These are phyloP conservation scores for Oryzias woworae DNA, from an alignment of 2,113 vertebrate genomes.

Conservation along the genomic window DNA sequence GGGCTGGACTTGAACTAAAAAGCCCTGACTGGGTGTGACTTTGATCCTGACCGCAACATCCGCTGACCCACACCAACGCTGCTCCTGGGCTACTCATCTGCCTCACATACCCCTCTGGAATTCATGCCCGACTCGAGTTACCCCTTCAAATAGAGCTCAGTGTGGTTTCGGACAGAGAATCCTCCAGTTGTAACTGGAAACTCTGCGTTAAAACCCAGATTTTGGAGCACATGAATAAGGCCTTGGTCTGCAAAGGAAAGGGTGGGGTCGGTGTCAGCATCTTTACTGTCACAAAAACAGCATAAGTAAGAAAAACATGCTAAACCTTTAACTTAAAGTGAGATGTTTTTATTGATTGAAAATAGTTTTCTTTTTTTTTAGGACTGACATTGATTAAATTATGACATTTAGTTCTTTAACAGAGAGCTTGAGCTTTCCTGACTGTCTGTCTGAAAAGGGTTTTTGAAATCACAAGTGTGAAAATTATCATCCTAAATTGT, in stretches of 20 bases:
- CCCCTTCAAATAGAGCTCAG: conserved; percentile 55
- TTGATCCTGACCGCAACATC: conserved; percentile 67
- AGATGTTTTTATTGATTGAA: conserved; percentile 10
- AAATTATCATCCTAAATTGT: too few species aligned
- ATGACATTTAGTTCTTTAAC: too few species aligned
- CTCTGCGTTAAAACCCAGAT: conserved; percentile 40
- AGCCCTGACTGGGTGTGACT: conserved; percentile 47
- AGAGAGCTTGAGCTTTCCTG: too few species aligned
- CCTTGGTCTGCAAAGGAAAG: conserved; percentile 24
- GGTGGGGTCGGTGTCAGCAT: conserved; percentile 48
- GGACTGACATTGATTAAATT: neutral
- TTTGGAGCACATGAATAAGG: conserved; percentile 41
- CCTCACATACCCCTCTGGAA: conserved; percentile 41
- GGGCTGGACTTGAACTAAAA: conserved; percentile 40
- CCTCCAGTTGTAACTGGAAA: conserved; percentile 50
- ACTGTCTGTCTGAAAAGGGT: too few species aligned
- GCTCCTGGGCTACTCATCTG: conserved; percentile 37
- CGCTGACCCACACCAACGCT: conserved; percentile 35
- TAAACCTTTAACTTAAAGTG: conserved; percentile 10
- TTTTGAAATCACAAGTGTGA: too few species aligned
- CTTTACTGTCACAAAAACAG: conserved; percentile 21
- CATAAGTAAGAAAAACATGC: conserved; percentile 17
- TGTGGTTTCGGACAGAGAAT: conserved; percentile 43
- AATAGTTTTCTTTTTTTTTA: conserved; percentile 5
- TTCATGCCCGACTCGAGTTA: conserved; percentile 46